Evolutionary conservation across 2,113 vertebrate species (phyloP).

Genomic region (Takifugu flavidus): DNA sequence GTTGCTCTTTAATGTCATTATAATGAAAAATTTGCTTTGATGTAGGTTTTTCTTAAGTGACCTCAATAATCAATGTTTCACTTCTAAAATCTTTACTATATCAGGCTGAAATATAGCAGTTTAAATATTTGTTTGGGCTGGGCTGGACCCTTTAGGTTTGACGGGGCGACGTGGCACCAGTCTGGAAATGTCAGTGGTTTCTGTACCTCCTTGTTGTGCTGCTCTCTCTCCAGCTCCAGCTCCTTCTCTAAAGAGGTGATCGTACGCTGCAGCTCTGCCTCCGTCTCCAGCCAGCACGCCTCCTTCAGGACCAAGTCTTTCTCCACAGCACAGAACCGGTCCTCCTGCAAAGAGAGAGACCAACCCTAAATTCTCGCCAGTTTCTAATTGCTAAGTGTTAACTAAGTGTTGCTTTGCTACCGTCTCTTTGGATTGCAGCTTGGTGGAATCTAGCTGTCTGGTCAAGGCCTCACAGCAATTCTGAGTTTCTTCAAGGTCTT

Average conservation of each 20-base stretch:
- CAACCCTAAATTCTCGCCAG: neutral
- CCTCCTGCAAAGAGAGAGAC: constrained; percentile 49
- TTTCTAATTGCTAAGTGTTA: neutral
- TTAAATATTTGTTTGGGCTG: too few relatives aligned
- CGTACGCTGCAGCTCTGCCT: constrained; percentile 68
- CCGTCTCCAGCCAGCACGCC: constrained; percentile 69
- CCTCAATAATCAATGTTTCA: too few relatives aligned
- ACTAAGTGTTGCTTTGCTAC: constrained; percentile 47
- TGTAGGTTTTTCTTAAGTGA: too few relatives aligned
- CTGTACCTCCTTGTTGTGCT: constrained; percentile 70
- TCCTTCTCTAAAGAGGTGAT: constrained; percentile 73
- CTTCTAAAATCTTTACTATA: too few relatives aligned
- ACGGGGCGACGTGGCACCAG: neutral
- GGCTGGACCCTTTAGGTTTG: too few relatives aligned
- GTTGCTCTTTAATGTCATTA: too few relatives aligned
- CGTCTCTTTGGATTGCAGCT: constrained; percentile 73
- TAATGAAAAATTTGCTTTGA: neutral
- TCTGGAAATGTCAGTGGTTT: neutral
- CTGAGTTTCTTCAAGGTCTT: constrained; percentile 71
- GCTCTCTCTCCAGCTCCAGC: constrained; percentile 66
- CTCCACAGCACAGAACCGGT: constrained; percentile 34
- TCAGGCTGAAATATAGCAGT: too few relatives aligned
- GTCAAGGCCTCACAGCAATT: constrained; percentile 67
- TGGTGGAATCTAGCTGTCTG: constrained; percentile 72
- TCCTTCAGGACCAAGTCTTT: constrained; percentile 74